Base-by-base conservation (phyloP, 2,888 invertebrate species). In the Acanthacorydalis orientalis region DNA sequence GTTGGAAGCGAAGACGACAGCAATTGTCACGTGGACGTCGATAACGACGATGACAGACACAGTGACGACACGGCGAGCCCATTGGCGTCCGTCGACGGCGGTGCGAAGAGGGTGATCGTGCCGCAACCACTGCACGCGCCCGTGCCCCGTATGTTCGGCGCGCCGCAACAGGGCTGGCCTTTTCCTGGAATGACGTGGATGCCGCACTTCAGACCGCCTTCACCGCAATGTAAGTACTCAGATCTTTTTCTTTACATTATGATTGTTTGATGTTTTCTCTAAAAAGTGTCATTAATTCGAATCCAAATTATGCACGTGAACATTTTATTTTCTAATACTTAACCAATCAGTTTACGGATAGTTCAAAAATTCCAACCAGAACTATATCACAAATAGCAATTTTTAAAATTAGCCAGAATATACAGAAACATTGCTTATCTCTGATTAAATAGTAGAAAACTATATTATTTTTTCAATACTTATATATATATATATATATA, bases 141-240 rank as follows among this genome's bases (percentile, higher is more conserved):
- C 16, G 64, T 80, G 57, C 77, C 77, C 51, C 67, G 79, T 59
- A 62, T 78, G 54, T 69, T 62, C 48, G 49, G 57, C 23, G 68
- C 70, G 54, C 68, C 74, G 53, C 70, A 77, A 55, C 66, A 65
- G 56, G 57, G 64, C 48, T 76, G 77, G 77, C 73, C 74, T 45
- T 74, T 80, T 53, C 73, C 79, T 15, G 78, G 80, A 49, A 78
- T 80, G 54, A 75, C 78, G 14, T 78, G 77, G 72, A 71, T 80
- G 65, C 71, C 75, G 11, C 75, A 73, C 68, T 74, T 77, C 54
- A 63, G 77, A 55, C 68, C 70, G 32, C 69, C 73, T 50, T 74
- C 76, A 7, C 75, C 75, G 45, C 74, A 74, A 60, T 68, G 77
- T 77, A 67, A 73, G 73, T 71, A 51, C 42, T n/a, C n/a, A n/a